Conservation (phyloP, 2,888 invertebrate species). For the Plemyria rubiginata region DNA sequence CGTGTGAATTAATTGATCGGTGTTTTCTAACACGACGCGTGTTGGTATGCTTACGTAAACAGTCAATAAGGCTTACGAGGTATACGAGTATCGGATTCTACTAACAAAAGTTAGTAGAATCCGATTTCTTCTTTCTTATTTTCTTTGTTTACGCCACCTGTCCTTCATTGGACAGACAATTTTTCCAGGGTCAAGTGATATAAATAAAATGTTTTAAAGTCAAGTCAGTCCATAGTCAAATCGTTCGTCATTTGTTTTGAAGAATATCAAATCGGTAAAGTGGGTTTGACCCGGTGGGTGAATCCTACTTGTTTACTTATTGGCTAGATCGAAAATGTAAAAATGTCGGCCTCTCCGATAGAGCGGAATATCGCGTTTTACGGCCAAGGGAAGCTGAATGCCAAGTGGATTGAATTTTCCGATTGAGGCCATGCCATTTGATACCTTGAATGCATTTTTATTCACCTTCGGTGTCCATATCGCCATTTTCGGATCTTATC, state of each 20-base stretch:
- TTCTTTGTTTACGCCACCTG: too few species aligned
- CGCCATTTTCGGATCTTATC: constrained; percentile 6
- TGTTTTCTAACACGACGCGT: constrained; percentile 9
- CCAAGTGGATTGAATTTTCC: constrained; percentile 50
- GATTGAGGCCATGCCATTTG: constrained; percentile 41
- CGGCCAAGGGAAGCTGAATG: constrained; percentile 40
- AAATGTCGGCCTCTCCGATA: constrained; percentile 28
- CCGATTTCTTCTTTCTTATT: too few species aligned
- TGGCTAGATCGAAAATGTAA: constrained; percentile 10
- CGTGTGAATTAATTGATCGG: constrained; percentile 45
- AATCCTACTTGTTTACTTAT: neutral
- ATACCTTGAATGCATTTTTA: constrained; percentile 44
- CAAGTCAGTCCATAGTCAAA: too few species aligned
- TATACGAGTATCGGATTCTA: too few species aligned
- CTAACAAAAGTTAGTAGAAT: too few species aligned
- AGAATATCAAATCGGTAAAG: too few species aligned
- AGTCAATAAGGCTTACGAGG: neutral
- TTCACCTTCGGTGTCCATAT: constrained; percentile 28
- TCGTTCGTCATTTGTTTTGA: too few species aligned
- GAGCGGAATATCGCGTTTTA: constrained; percentile 38
- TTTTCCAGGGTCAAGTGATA: too few species aligned
- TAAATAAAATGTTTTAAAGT: too few species aligned
- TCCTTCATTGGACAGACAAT: too few species aligned
- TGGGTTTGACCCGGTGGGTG: too few species aligned
- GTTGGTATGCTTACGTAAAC: neutral